Percentiles rank a stretch among this genome's conserved stretches.
These are phyloP conservation scores for Fistularia tabacaria DNA, from an alignment of 2,797 vertebrate genomes.

Conservation along the genomic window DNA sequence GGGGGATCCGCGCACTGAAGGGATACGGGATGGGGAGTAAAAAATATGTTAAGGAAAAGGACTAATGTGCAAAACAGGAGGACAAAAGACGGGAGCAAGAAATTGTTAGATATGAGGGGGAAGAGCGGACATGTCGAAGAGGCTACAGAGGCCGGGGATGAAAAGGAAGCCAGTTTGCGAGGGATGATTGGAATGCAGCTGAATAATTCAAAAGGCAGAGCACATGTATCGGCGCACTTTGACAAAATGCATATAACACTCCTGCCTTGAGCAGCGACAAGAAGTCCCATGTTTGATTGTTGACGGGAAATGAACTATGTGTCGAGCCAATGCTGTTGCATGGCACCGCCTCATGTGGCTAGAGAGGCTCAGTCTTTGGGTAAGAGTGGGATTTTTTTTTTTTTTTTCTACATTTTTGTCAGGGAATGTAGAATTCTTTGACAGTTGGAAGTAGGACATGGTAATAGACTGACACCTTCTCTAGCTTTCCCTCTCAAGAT, in stretches of 20 bases:
- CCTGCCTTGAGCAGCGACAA: constrained; percentile 11
- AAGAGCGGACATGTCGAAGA: constrained; percentile 23
- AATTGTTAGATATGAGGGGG: constrained; percentile 11
- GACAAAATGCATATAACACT: constrained; percentile 34
- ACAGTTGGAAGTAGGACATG: constrained; percentile 7
- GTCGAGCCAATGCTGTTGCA: constrained; percentile 3
- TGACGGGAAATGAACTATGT: constrained; percentile 10
- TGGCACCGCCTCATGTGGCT: not conserved
- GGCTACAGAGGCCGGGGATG: constrained; percentile 22
- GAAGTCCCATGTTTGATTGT: constrained; percentile 4
- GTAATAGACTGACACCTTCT: constrained; percentile 2
- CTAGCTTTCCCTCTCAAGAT: not conserved
- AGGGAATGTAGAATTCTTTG: constrained; percentile 19
- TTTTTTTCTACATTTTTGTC: not conserved
- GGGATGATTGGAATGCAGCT: constrained; percentile 35
- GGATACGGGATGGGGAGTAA: not conserved
- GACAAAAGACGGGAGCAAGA: constrained; percentile 12
- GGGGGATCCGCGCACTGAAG: not conserved
- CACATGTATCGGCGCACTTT: constrained; percentile 41
- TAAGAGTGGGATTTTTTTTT: no score
- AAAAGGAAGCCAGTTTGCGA: constrained; percentile 32
- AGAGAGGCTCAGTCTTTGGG: no score
- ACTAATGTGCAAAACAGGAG: constrained; percentile 21
- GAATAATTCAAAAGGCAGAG: constrained; percentile 51
- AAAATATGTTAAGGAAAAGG: constrained; percentile 9